Base-by-base conservation (phyloP, 2,888 invertebrate species). In the Slavum lentiscoides region DNA sequence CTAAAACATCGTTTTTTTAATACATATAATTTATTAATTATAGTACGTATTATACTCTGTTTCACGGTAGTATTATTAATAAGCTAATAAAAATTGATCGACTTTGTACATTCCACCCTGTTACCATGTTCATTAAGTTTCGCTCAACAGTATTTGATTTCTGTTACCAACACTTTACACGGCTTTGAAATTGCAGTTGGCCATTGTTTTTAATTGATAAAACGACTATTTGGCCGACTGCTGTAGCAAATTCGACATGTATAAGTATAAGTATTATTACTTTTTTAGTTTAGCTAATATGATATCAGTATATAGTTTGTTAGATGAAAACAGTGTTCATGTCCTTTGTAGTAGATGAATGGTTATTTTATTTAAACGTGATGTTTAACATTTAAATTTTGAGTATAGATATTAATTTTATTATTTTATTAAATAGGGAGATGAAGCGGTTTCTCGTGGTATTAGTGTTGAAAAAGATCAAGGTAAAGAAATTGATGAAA, bases 401-500 rank as follows among this genome's bases (percentile, higher is more conserved):
- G 11, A 43, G 13, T 37, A 21, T 49, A 37, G 0, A 15, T 13
- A 37, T 19, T 43, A 58, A 66, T 30, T 30, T 30, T 30, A 30
- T 74, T 23, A 58, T 55, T 39, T 55, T 21, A 55, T 55, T 7
- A 30, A 82, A 53, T 68, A 88, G 88, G 87, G 87, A 19, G 88
- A 88, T 84, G 88, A 88, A 84, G 88, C 88, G 49, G 87, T 87
- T n/a, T 85, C 86, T 37, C 86, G 88, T 80, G 86, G 87, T 58
- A 85, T 87, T 43, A 85, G 86, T 72, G 84, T 86, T 1, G 90
- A 90, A 83, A 87, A 87, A 83, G 88, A 88, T 84, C 88, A 87
- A 82, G 87, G 88, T 21, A 89, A 93, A 74, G 94, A 94, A 86
- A 87, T 95, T 82, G 95, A 96, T 87, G 94, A 94, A 85, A 92